These are phyloP conservation scores for Natrix natrix DNA, from an alignment of 2,797 vertebrate genomes.

Conservation along the genomic window DNA sequence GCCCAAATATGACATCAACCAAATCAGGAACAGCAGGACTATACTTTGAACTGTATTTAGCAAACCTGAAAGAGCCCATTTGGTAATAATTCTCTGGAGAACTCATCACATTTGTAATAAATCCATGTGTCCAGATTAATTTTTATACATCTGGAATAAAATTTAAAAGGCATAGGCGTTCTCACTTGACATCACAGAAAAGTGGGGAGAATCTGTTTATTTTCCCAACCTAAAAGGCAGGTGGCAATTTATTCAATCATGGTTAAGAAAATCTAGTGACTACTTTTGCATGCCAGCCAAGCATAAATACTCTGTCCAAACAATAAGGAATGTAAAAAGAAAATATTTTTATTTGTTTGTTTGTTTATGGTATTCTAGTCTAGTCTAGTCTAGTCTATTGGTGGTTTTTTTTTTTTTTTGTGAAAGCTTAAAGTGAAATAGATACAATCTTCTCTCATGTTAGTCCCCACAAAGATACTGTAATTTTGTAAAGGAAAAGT, in stretches of 20 bases:
- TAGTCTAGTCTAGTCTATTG: too few species aligned
- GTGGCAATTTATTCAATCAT: slow-evolving; percentile 46
- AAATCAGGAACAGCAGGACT: slow-evolving; percentile 58
- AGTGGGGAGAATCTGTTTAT: slow-evolving; percentile 41
- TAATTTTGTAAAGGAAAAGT: not conserved
- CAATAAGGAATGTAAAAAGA: not conserved
- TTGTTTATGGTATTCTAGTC: not conserved
- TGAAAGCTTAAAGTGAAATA: not conserved
- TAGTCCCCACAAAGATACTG: not conserved
- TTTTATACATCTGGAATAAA: slow-evolving; percentile 53
- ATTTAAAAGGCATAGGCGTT: slow-evolving; percentile 55
- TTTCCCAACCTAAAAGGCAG: slow-evolving; percentile 48
- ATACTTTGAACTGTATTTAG: slow-evolving; percentile 60
- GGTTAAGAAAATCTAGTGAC: slow-evolving; percentile 28
- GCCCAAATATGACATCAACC: slow-evolving; percentile 36
- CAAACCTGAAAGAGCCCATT: slow-evolving; percentile 54
- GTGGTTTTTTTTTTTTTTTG: not conserved
- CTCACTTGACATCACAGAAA: slow-evolving; percentile 57
- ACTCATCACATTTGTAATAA: slow-evolving; percentile 58
- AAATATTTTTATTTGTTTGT: not conserved
- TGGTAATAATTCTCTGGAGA: slow-evolving; percentile 61
- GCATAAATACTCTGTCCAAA: not conserved
- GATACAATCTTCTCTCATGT: not conserved
- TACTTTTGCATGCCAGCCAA: not conserved
- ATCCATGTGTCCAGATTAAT: slow-evolving; percentile 58